Percentiles rank a stretch among this genome's conserved stretches.
These are phyloP conservation scores for Strongylocentrotus purpuratus DNA, from an alignment of 35 echinoderm and acorn worm species.

Conservation along the genomic window DNA sequence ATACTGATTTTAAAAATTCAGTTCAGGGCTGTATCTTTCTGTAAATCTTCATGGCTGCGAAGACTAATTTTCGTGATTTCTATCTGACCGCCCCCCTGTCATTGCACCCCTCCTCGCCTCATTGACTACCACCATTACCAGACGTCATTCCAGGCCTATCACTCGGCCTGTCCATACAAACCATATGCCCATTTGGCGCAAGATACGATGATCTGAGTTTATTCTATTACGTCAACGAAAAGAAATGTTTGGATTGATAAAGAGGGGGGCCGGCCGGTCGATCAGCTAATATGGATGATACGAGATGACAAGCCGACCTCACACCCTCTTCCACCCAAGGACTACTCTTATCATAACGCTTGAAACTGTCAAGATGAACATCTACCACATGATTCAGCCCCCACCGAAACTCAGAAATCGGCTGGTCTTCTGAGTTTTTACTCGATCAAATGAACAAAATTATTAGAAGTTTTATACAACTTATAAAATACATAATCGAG, in stretches of 20 bases:
- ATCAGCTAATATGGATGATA: slow-evolving; percentile 11
- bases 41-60: not conserved
- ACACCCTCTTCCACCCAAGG: not conserved
- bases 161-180: not conserved
- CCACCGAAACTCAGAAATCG: not conserved
- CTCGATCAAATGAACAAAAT: too few species aligned
- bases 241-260: not conserved
- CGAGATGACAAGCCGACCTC: not conserved
- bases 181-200: not conserved
- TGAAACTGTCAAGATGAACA: not conserved
- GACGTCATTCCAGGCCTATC: not conserved
- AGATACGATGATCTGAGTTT: not conserved
- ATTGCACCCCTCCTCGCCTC: not conserved
- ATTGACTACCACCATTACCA: not conserved
- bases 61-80: not conserved
- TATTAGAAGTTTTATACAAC: too few species aligned
- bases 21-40: not conserved
- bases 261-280: not conserved
- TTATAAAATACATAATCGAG: too few species aligned
- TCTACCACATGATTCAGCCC: not conserved
- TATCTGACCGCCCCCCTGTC: not conserved
- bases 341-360: not conserved
- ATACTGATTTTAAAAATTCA: too few species aligned
- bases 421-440: too few species aligned
- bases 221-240: slow-evolving; percentile 5